Percentiles rank a stretch among this genome's conserved stretches.
Evolutionary conservation across 2,888 invertebrate species (phyloP).

Genomic region (Agelastica alni): DNA sequence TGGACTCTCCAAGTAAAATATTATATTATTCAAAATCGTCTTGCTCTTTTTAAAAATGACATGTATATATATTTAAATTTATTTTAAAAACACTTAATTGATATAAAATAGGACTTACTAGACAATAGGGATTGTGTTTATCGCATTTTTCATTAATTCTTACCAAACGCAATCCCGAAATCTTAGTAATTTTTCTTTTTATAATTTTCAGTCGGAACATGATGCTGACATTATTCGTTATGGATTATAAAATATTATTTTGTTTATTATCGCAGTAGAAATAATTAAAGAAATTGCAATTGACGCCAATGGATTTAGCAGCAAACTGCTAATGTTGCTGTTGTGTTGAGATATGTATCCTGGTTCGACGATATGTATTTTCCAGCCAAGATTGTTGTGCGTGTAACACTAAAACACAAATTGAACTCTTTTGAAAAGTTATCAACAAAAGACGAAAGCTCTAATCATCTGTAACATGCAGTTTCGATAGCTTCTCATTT

Average conservation of each 20-base stretch:
- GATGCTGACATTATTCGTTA: conserved; percentile 16
- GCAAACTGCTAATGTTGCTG: conserved; percentile 31
- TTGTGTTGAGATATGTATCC: conserved; percentile 59
- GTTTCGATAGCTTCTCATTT: too few species aligned
- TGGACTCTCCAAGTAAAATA: background rate
- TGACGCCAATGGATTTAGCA: background rate
- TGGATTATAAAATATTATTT: conserved; percentile 1
- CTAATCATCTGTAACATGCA: too few species aligned
- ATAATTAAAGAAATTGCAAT: conserved; percentile 7
- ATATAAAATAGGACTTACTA: conserved; percentile 21
- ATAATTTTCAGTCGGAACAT: conserved; percentile 18
- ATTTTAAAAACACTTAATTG: conserved; percentile 26
- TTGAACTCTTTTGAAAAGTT: too few species aligned
- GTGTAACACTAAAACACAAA: conserved; percentile 77
- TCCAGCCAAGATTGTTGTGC: conserved; percentile 92
- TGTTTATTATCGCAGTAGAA: background rate
- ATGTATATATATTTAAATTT: background rate
- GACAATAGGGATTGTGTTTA: background rate
- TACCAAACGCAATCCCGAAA: too few species aligned
- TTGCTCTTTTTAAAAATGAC: conserved; percentile 10
- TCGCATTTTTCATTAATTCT: too few species aligned
- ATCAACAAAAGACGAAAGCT: too few species aligned
- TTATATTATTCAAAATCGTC: background rate
- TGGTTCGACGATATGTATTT: conserved; percentile 82
- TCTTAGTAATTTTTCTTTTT: too few species aligned